phyloP scores from a whole-genome alignment of 2,797 vertebrate species.

The Anabacerthia variegaticeps region DNA sequence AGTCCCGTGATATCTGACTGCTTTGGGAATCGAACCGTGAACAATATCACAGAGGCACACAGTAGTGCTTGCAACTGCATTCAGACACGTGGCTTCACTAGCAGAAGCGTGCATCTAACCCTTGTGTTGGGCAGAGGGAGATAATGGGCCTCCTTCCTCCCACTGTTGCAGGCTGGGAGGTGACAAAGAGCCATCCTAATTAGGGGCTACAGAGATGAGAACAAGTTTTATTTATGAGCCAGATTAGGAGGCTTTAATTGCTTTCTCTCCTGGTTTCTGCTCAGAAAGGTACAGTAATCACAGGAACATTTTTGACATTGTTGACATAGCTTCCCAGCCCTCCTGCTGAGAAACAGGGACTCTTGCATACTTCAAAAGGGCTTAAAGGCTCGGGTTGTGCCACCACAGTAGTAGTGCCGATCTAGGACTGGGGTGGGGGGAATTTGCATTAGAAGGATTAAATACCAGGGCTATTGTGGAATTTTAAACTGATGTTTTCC shows the following conservation, averaged over 20 bases:
- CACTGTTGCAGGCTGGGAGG: neutral
- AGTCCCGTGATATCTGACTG: neutral
- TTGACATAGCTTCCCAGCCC: slow-evolving; percentile 75
- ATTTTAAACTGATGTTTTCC: slow-evolving; percentile 77
- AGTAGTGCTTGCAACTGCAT: neutral
- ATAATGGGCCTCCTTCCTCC: neutral
- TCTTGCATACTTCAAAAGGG: slow-evolving; percentile 76
- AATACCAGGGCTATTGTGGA: slow-evolving; percentile 75
- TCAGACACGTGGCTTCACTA: neutral
- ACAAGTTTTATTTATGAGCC: slow-evolving; percentile 72
- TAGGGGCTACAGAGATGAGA: slow-evolving; percentile 37
- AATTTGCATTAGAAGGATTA: slow-evolving; percentile 77
- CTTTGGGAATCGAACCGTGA: neutral
- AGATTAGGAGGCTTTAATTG: slow-evolving; percentile 75
- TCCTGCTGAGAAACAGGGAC: slow-evolving; percentile 77
- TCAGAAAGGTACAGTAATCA: slow-evolving; percentile 77
- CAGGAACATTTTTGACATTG: slow-evolving; percentile 76
- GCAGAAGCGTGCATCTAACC: neutral
- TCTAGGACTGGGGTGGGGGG: slow-evolving; percentile 65
- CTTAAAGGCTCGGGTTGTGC: slow-evolving; percentile 74
- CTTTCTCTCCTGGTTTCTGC: slow-evolving; percentile 72
- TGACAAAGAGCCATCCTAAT: slow-evolving; percentile 23
- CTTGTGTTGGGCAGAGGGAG: neutral
- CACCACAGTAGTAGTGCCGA: slow-evolving; percentile 70
- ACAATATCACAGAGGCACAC: neutral